A percentile compares a stretch with the other conserved stretches of the same genome.
Conservation (phyloP, 2,113 vertebrate genomes). For the Anthoscopus minutus region DNA sequence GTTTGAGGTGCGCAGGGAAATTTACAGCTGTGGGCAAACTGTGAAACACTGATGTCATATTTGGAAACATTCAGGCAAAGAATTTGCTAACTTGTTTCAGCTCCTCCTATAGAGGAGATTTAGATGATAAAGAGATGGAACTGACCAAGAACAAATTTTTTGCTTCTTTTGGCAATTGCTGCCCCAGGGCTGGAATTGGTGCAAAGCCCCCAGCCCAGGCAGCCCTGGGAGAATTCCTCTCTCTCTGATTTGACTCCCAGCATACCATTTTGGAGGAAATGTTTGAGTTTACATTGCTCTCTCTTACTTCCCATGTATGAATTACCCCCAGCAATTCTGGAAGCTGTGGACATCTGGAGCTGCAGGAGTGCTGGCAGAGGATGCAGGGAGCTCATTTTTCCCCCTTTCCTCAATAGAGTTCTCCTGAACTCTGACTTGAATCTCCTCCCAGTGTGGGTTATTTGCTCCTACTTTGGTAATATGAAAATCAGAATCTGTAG, state of each 20-base stretch:
- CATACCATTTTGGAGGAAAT: not conserved
- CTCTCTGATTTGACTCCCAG: not conserved
- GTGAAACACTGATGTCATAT: not conserved
- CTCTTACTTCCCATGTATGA: not conserved
- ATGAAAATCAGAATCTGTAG: not conserved
- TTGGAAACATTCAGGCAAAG: not conserved
- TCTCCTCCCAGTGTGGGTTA: not conserved
- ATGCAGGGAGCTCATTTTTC: not conserved
- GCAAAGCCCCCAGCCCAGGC: not conserved
- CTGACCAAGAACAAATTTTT: not conserved
- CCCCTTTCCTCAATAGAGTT: not conserved
- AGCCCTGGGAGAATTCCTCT: not conserved
- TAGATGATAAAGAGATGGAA: not conserved
- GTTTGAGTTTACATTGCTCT: not conserved
- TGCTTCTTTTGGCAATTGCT: not conserved
- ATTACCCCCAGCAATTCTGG: not conserved
- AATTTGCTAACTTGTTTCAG: not conserved
- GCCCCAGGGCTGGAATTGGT: not conserved
- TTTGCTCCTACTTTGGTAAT: not conserved
- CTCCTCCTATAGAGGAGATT: not conserved
- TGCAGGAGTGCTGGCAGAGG: not conserved
- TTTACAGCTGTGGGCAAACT: not conserved
- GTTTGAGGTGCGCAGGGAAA: not conserved
- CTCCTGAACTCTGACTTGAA: not conserved
- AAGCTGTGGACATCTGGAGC: not conserved